A percentile compares a stretch with the other conserved stretches of the same genome.
These are phyloP conservation scores for Borostomias antarcticus DNA, from an alignment of 2,797 vertebrate species.

Conservation along the genomic window DNA sequence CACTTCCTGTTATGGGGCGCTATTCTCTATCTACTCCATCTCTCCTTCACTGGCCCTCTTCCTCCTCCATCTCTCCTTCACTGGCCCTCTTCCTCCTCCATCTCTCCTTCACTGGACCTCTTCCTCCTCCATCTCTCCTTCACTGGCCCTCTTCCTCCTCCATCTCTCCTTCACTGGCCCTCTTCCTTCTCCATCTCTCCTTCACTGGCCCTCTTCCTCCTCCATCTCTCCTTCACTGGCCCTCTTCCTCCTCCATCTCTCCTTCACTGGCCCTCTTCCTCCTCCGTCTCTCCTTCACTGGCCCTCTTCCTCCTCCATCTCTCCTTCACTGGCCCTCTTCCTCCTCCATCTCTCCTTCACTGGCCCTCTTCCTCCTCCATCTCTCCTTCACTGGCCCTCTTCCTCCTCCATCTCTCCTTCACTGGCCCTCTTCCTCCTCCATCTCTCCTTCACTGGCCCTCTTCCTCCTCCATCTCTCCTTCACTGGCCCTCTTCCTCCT, in stretches of 20 bases:
- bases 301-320: constrained; percentile 6
- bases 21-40: too few species aligned
- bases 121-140: neutral
- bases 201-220: neutral
- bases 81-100: neutral
- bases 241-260: neutral
- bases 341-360: too few species aligned
- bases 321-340: neutral
- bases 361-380: too few species aligned
- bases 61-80: too few species aligned
- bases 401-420: too few species aligned
- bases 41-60: neutral
- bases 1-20: too few species aligned
- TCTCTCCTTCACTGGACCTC: neutral
- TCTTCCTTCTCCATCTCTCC: neutral
- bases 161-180: neutral
- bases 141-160: neutral
- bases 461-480: neutral
- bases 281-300: too few species aligned
- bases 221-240: neutral
- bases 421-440: neutral
- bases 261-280: too few species aligned
- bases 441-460: neutral
- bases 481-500: neutral
- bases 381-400: too few species aligned